Conservation (phyloP, 2,113 vertebrate species). For the Crotalus horridus region DNA sequence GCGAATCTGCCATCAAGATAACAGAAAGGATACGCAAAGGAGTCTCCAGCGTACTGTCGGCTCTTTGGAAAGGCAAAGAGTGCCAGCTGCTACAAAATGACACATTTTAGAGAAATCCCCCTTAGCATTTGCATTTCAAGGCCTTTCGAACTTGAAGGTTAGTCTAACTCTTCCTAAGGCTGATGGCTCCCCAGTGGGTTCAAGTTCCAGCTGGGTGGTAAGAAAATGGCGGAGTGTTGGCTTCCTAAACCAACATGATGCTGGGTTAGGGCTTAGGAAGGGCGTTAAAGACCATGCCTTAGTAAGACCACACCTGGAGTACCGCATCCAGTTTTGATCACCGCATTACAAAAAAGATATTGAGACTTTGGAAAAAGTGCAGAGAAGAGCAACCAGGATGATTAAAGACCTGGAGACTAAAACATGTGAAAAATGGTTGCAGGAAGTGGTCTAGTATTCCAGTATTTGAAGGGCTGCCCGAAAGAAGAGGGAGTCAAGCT, state of each 20-base stretch:
- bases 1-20: not conserved
- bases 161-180: not conserved
- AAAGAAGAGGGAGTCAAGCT: no score
- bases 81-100: not conserved
- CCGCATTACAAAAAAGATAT: not conserved
- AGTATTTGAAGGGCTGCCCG: no score
- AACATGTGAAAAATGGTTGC: no score
- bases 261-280: not conserved
- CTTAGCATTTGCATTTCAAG: not conserved
- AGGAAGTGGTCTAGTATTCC: no score
- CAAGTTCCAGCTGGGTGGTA: not conserved
- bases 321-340: not conserved
- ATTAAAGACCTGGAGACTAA: no score
- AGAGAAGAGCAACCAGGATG: no score
- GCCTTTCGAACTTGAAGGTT: not conserved
- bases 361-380: no score
- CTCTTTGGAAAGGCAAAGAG: not conserved
- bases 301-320: not conserved
- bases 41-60: not conserved
- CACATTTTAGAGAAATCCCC: not conserved
- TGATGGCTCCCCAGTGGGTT: not conserved
- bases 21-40: not conserved
- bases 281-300: not conserved
- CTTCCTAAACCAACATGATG: not conserved
- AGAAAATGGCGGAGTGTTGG: not conserved